Conservation (phyloP, 2,113 vertebrate genomes). For the Mionectes macconnelli region DNA sequence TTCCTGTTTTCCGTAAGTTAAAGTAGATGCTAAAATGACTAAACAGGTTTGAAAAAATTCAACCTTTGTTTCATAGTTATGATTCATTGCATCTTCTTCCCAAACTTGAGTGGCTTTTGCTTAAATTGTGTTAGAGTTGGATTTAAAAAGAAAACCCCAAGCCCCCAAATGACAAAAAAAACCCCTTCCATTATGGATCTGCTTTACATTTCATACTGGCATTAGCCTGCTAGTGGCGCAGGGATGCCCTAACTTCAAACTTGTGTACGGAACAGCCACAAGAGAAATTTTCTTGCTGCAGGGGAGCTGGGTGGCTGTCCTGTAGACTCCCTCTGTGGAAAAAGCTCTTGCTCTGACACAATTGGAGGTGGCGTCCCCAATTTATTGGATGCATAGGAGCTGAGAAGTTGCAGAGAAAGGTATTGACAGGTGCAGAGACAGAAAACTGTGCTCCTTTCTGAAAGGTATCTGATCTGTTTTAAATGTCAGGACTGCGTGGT, state of each 20-base stretch:
- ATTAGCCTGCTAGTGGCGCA: background rate
- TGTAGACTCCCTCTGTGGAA: background rate
- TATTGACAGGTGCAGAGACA: background rate
- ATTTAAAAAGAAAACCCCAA: background rate
- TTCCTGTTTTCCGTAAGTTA: background rate
- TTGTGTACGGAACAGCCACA: background rate
- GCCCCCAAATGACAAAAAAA: background rate
- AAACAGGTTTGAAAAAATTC: background rate
- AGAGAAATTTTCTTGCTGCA: background rate
- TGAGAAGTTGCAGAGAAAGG: background rate
- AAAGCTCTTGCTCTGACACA: background rate
- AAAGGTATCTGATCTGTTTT: background rate
- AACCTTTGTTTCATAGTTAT: background rate
- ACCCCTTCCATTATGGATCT: background rate
- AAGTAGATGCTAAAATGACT: background rate
- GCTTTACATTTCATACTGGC: background rate
- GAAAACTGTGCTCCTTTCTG: background rate
- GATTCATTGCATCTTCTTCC: background rate
- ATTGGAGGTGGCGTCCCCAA: background rate
- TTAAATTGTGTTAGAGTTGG: background rate
- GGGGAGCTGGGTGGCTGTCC: rapidly evolving
- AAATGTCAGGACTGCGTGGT: background rate
- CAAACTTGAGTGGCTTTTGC: background rate
- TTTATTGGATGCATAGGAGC: background rate
- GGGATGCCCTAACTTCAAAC: background rate